These are phyloP conservation scores for Chalcosyrphus nemorum DNA, from an alignment of 2,888 invertebrate species.

Conservation along the genomic window DNA sequence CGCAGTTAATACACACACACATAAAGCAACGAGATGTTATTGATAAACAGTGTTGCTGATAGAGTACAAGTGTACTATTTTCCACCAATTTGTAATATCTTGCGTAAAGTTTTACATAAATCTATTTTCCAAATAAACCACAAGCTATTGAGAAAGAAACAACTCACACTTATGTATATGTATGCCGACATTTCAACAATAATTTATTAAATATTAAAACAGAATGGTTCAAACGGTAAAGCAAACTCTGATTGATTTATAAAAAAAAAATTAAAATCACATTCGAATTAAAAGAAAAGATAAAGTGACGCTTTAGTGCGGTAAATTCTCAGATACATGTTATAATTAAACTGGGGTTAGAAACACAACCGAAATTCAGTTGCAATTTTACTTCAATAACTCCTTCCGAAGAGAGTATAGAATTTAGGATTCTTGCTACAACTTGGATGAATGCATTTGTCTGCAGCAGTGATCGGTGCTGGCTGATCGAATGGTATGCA, in stretches of 20 bases:
- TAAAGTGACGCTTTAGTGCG: conserved; percentile 9
- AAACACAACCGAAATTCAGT: neutral
- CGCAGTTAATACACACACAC: too few relatives aligned
- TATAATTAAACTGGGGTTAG: neutral
- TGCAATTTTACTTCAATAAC: conserved; percentile 87
- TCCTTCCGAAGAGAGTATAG: conserved; percentile 97
- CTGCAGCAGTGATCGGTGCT: conserved; percentile 83
- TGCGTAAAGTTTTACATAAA: too few relatives aligned
- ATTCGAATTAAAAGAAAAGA: conserved; percentile 17
- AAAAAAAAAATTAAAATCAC: conserved; percentile 18
- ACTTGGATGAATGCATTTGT: conserved; percentile 93
- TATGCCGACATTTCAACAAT: conserved; percentile 9
- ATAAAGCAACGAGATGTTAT: too few relatives aligned
- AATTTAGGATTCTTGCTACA: conserved; percentile 91
- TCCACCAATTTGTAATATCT: too few relatives aligned
- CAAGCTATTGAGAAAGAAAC: too few relatives aligned
- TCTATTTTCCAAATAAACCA: too few relatives aligned
- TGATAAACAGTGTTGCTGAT: too few relatives aligned
- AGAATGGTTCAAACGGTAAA: too few relatives aligned
- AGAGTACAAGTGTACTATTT: too few relatives aligned
- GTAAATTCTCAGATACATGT: conserved; percentile 13
- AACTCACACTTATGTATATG: neutral
- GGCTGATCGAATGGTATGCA: conserved; percentile 98
- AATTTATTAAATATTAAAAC: too few relatives aligned
- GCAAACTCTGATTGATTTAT: neutral